phyloP scores from a whole-genome alignment of 2,888 invertebrate genomes.

The Microctonus aethiopoides region DNA sequence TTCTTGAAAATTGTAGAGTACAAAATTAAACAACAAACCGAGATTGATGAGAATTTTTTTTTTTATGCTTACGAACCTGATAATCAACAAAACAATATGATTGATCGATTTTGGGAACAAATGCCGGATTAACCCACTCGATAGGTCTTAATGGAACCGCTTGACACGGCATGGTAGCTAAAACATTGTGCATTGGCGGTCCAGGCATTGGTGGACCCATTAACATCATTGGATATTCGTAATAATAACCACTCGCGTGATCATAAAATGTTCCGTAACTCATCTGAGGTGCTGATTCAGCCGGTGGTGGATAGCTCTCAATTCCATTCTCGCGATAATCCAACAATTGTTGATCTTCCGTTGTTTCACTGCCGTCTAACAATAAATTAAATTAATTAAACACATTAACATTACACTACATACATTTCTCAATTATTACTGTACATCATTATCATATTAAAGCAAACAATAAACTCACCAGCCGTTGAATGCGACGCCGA shows the following conservation, averaged over 20 bases:
- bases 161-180: slow-evolving; percentile 66
- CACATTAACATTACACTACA: background rate
- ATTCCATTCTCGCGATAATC: slow-evolving; percentile 48
- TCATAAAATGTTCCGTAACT: slow-evolving; percentile 63
- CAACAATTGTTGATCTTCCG: slow-evolving; percentile 62
- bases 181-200: slow-evolving; percentile 52
- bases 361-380: slow-evolving; percentile 64
- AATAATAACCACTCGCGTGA: slow-evolving; percentile 61
- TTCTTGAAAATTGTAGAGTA: no score
- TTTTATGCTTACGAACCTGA: slow-evolving; percentile 53
- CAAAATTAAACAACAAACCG: slow-evolving; percentile 20
- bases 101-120: slow-evolving; percentile 59
- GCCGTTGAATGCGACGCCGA: slow-evolving; percentile 66
- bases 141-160: slow-evolving; percentile 68
- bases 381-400: slow-evolving; percentile 13
- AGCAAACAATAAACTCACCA: slow-evolving; percentile 49
- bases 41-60: background rate
- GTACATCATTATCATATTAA: no score
- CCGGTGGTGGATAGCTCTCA: slow-evolving; percentile 51
- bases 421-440: background rate
- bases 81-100: slow-evolving; percentile 61
- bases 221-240: slow-evolving; percentile 65
- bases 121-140: slow-evolving; percentile 68
- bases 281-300: slow-evolving; percentile 50
- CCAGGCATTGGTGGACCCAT: slow-evolving; percentile 64